A percentile compares a stretch with the other conserved stretches of the same genome.
Evolutionary conservation across 2,888 invertebrate species (phyloP).

Genomic region (Helicoverpa assulta): DNA sequence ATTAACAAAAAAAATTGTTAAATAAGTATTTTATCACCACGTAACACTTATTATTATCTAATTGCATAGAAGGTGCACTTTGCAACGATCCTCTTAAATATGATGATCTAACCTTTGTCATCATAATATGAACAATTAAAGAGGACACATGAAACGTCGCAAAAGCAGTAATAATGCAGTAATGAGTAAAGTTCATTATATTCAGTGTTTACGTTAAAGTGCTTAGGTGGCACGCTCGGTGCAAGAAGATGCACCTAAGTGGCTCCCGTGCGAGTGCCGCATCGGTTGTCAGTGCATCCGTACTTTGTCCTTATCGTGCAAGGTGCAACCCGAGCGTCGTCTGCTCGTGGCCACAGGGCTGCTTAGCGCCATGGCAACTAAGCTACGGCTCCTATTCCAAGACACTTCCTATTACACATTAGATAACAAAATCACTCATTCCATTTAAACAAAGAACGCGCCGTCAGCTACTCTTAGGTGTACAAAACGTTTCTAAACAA

Average conservation of each 20-base stretch:
- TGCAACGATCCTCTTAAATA: constrained; percentile 18
- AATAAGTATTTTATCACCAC: too few species aligned
- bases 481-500: constrained; percentile 52
- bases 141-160: background rate
- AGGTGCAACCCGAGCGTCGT: constrained; percentile 53
- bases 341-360: constrained; percentile 31
- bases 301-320: constrained; percentile 54
- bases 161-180: constrained; percentile 6
- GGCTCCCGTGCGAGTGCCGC: constrained; percentile 17
- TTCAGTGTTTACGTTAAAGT: constrained; percentile 37
- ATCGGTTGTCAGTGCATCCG: constrained; percentile 39
- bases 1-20: too few species aligned
- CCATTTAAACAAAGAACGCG: constrained; percentile 28
- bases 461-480: constrained; percentile 27
- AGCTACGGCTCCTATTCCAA: constrained; percentile 64
- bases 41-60: background rate
- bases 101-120: constrained; percentile 3
- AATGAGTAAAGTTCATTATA: constrained; percentile 23
- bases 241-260: constrained; percentile 21
- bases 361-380: constrained; percentile 78
- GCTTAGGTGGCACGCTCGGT: constrained; percentile 21
- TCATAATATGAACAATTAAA: constrained; percentile 20
- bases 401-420: constrained; percentile 63
- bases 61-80: background rate
- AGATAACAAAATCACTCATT: constrained; percentile 42